A percentile compares a stretch with the other conserved stretches of the same genome.
Conservation (phyloP, 2,113 vertebrate genomes). For the Gallinago media region DNA sequence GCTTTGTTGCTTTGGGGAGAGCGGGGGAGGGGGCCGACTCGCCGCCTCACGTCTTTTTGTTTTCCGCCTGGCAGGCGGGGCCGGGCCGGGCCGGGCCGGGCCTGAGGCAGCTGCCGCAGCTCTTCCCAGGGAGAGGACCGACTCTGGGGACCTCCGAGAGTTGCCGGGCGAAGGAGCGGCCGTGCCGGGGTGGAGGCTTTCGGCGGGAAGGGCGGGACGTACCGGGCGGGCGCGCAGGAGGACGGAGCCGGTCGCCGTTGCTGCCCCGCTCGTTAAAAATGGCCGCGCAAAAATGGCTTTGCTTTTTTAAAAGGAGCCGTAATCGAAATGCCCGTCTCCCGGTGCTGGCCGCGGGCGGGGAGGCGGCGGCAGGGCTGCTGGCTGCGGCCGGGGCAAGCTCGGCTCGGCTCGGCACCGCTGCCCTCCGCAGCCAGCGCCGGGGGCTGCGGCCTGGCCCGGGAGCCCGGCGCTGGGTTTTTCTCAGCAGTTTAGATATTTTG, state of each 20-base stretch:
- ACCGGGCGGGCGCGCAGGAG: too few relatives aligned
- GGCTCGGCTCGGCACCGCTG: neutral
- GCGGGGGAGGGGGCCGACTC: fast-evolving
- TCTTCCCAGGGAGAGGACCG: neutral
- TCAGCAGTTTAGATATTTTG: slow-evolving; percentile 66
- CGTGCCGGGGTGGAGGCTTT: neutral
- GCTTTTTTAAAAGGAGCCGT: neutral
- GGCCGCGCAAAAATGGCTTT: neutral
- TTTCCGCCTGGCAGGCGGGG: too few relatives aligned
- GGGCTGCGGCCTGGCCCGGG: neutral
- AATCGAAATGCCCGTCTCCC: fast-evolving
- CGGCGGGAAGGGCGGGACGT: neutral
- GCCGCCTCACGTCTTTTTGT: neutral
- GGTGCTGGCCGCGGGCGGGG: neutral
- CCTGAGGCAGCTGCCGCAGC: too few relatives aligned
- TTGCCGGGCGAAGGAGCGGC: fast-evolving
- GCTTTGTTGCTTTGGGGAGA: neutral
- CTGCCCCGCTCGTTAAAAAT: neutral
- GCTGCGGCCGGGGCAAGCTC: neutral
- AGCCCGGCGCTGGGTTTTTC: neutral
- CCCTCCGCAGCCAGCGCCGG: too few relatives aligned
- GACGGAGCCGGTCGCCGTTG: fast-evolving
- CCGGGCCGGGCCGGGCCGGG: too few relatives aligned
- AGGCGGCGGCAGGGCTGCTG: neutral
- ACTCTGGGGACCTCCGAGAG: too few relatives aligned